phyloP scores from a whole-genome alignment of 2,113 vertebrate species.

The Zosterops lateralis region DNA sequence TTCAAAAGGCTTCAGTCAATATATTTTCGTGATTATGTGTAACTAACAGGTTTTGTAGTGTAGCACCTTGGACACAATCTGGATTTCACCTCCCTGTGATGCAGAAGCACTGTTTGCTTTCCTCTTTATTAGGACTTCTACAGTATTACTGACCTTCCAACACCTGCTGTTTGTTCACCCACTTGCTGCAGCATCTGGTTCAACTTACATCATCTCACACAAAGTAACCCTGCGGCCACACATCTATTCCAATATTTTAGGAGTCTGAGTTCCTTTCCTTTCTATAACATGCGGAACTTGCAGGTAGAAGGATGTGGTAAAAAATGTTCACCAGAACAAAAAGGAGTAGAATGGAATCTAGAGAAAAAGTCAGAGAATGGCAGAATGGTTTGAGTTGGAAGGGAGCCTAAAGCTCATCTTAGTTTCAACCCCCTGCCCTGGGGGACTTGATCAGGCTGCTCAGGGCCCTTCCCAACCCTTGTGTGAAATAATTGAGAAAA shows the following conservation, averaged over 20 bases:
- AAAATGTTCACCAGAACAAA: background rate
- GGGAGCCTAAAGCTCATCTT: background rate
- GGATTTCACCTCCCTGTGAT: background rate
- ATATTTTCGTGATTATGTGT: background rate
- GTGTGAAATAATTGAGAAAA: too few species aligned
- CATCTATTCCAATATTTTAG: background rate
- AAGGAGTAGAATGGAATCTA: background rate
- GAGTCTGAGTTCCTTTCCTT: background rate
- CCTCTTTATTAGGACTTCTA: background rate
- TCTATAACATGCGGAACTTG: background rate
- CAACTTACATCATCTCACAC: background rate
- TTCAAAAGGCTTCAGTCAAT: background rate
- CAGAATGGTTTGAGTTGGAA: background rate
- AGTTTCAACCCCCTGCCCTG: background rate
- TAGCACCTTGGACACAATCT: constrained; percentile 6
- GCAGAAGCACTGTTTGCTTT: constrained; percentile 5
- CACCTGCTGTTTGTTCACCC: constrained; percentile 7
- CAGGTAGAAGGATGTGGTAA: background rate
- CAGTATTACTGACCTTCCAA: background rate
- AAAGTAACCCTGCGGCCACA: background rate
- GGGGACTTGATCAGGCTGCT: background rate
- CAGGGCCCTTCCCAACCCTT: too few species aligned
- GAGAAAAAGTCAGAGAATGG: background rate
- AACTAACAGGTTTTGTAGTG: background rate
- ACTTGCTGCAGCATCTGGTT: background rate